Conservation (phyloP, 2,113 vertebrate genomes). For the Cervus canadensis region DNA sequence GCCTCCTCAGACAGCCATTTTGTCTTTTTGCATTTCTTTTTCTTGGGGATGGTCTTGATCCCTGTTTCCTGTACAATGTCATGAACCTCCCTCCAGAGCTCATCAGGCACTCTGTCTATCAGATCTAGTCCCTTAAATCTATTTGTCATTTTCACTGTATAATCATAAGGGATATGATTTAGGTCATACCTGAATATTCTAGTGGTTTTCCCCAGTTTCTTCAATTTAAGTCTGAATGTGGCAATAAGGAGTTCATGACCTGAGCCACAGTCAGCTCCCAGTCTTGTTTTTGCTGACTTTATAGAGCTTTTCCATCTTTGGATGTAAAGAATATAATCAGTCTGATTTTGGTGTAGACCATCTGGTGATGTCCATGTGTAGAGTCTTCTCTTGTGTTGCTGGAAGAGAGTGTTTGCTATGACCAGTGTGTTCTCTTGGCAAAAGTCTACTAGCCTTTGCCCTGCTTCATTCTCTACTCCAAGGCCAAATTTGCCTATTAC, state of each 20-base stretch:
- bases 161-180: neutral
- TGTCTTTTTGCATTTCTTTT: too few relatives aligned
- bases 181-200: neutral
- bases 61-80: neutral
- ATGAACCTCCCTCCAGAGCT: neutral
- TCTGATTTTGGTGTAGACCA: neutral
- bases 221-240: neutral
- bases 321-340: neutral
- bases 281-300: neutral
- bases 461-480: neutral
- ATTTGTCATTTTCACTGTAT: neutral
- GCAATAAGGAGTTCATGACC: neutral
- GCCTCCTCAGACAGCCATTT: too few relatives aligned
- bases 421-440: neutral
- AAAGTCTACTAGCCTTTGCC: neutral
- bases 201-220: neutral
- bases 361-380: neutral
- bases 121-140: neutral
- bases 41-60: neutral
- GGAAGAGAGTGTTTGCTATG: neutral
- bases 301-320: neutral
- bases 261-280: fast-evolving
- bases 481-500: neutral
- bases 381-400: neutral
- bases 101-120: neutral